A percentile compares a stretch with the other conserved stretches of the same genome.
Conservation (phyloP, 2,797 vertebrate species). For the Phoeniculus purpureus region DNA sequence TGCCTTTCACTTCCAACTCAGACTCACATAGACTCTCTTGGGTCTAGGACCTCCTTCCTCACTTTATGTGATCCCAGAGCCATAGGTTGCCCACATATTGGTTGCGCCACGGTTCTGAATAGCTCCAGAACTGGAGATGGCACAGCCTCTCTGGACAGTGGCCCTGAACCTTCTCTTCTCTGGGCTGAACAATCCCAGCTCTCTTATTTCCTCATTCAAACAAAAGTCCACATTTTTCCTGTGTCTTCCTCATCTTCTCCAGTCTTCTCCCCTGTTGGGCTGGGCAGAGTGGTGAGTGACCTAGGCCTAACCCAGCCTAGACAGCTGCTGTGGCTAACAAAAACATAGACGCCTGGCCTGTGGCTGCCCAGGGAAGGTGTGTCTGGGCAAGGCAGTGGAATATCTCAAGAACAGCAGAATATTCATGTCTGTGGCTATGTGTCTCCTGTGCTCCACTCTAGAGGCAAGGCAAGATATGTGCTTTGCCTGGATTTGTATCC, state of each 20-base stretch:
- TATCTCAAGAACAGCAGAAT: too few species aligned
- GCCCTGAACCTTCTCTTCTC: not conserved
- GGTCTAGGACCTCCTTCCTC: not conserved
- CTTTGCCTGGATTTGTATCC: not conserved
- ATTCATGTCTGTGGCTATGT: not conserved
- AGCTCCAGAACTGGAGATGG: too few species aligned
- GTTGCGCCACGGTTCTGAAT: too few species aligned
- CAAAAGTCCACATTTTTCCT: not conserved
- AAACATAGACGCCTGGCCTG: not conserved
- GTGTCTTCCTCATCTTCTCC: too few species aligned
- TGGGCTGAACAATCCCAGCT: too few species aligned
- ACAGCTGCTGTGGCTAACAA: too few species aligned
- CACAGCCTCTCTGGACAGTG: not conserved
- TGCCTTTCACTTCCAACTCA: not conserved
- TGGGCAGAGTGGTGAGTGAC: too few species aligned
- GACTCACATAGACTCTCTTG: accelerated
- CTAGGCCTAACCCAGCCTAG: not conserved
- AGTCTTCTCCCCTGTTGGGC: too few species aligned
- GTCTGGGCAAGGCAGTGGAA: not conserved
- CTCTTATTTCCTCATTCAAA: not conserved
- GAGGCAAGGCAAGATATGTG: not conserved
- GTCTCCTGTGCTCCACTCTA: not conserved
- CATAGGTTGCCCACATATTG: too few species aligned
- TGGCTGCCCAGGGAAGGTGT: too few species aligned
- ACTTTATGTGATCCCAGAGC: too few species aligned